Evolutionary conservation across 2,797 vertebrate species (phyloP).

Genomic region (Acanthopagrus latus): DNA sequence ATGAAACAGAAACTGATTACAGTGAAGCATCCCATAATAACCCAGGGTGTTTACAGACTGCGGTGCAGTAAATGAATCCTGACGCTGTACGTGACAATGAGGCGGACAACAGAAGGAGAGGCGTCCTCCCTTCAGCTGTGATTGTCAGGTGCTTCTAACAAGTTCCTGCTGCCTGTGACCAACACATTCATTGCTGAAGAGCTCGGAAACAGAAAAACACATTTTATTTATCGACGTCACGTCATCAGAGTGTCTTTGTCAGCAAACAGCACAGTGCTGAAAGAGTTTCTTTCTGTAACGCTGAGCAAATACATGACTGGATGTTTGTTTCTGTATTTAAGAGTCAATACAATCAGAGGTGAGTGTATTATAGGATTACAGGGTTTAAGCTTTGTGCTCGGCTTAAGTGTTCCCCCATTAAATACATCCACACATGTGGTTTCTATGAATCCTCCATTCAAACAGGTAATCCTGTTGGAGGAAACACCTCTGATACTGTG

Average conservation of each 20-base stretch:
- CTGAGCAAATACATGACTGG: not conserved
- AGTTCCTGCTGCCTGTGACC: not conserved
- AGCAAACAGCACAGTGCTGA: not conserved
- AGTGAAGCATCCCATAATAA: conserved; percentile 7
- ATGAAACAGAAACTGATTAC: not conserved
- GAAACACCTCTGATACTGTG: conserved; percentile 29
- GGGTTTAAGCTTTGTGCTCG: conserved; percentile 54
- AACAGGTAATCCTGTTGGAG: conserved; percentile 55
- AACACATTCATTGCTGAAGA: not conserved
- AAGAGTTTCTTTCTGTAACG: not conserved
- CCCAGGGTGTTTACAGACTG: not conserved
- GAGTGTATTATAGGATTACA: conserved; percentile 56
- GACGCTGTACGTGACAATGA: not conserved
- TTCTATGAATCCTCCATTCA: conserved; percentile 61
- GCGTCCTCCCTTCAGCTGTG: not conserved
- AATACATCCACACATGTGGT: conserved; percentile 42
- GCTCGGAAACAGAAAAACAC: not conserved
- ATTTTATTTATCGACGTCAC: not conserved
- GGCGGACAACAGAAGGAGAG: conserved; percentile 1
- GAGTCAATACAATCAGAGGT: conserved; percentile 35
- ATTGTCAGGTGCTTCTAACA: not conserved
- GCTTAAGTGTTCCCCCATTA: conserved; percentile 50
- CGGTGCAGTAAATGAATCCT: conserved; percentile 3
- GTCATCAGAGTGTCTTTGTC: not conserved
- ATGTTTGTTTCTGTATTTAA: conserved; percentile 23